These are phyloP conservation scores for Gasterosteus aculeatus DNA, from an alignment of 2,113 vertebrate genomes.

Conservation along the genomic window DNA sequence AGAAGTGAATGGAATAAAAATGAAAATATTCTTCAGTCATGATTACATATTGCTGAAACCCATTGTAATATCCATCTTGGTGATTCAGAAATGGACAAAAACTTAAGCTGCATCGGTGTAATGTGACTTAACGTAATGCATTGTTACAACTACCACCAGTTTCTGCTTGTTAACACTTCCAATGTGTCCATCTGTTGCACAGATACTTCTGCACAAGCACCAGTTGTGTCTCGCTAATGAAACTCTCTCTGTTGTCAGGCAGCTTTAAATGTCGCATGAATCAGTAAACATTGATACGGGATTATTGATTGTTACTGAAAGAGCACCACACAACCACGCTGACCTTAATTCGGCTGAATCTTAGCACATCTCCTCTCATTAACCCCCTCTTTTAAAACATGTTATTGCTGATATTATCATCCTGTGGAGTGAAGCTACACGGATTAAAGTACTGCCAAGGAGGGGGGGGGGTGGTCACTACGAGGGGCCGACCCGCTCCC, in stretches of 20 bases:
- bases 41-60: background rate
- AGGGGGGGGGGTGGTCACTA: background rate
- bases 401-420: background rate
- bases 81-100: background rate
- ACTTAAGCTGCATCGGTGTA: background rate
- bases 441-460: slow-evolving; percentile 3
- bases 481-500: background rate
- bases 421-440: background rate
- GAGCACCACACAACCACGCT: background rate
- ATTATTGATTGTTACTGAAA: background rate
- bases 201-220: background rate
- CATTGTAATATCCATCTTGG: background rate
- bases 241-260: background rate
- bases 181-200: background rate
- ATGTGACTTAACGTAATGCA: background rate
- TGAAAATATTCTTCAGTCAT: background rate
- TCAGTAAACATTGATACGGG: background rate
- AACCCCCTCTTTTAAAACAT: background rate
- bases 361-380: background rate
- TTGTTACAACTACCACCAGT: background rate
- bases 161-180: background rate
- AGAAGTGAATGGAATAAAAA: background rate
- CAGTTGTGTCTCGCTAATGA: background rate
- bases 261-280: background rate
- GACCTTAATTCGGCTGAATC: background rate